Base-by-base conservation (phyloP, 2,888 invertebrate species). In the Coenonympha arcania region DNA sequence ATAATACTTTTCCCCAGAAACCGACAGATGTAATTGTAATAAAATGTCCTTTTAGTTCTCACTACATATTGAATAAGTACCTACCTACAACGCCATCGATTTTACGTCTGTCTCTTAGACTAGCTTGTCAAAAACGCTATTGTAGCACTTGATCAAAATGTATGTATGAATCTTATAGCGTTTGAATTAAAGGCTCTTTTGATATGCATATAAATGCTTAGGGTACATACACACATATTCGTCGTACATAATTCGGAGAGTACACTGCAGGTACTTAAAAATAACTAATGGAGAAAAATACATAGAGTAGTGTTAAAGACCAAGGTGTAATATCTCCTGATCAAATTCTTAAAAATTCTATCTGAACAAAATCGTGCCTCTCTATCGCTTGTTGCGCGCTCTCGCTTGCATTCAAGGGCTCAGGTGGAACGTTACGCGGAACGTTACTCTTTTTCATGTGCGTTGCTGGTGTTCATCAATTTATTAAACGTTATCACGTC, bases 151-250 rank as follows among this genome's bases (percentile, higher is more conserved):
- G 20, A 28, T 37, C 37, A 46, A 40, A 11, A 45, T 47, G 55
- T 53, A 55, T 50, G 9, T 39, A 39, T 22, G 15, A 11, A 49
- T 55, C 56, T 62, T 71, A 65, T 50, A 31, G 1, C 30, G n/a
- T 9, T 37, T 6, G 11, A 3, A 3, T 41, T 68, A 72, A 62
- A 62, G 69, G 59, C 48, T 34, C 52, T 49, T 65, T 62, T 70
- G 4, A 4, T 41, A 20, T 52, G 39, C 28, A 16, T 41, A 37
- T n/a, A n/a, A n/a, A n/a, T 45, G 19, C n/a, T 11, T 39, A 30
- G 39, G 20, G 28, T 31, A 18, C 45, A 48, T 44, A 6, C 9
- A 13, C 19, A 37, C 9, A 4, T 39, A 22, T 39, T 24, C 39
- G 24, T 5, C 15, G 16, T 15, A 8, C 8, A 2, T 8, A 1